Conservation (phyloP, 2,113 vertebrate species). For the Tor tambroides region DNA sequence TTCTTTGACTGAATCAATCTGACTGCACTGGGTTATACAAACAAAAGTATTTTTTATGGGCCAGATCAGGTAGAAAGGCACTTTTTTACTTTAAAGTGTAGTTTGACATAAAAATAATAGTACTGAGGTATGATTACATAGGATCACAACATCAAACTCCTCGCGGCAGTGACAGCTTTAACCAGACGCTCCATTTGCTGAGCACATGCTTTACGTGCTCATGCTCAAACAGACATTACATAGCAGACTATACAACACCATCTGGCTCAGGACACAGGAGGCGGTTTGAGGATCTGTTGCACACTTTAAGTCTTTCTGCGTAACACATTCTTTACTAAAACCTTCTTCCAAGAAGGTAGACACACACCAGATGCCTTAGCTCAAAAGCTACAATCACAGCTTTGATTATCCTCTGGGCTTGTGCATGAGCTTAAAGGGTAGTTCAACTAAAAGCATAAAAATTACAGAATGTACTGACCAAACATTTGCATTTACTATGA, state of each 20-base stretch:
- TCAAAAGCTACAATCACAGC: conserved; percentile 27
- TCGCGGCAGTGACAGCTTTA: conserved; percentile 53
- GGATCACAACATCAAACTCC: conserved; percentile 66
- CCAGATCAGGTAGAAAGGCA: conserved; percentile 5
- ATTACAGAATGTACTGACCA: neutral
- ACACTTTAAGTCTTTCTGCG: conserved; percentile 54
- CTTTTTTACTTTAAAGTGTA: conserved; percentile 22
- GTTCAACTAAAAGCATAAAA: neutral
- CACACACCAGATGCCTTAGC: conserved; percentile 24
- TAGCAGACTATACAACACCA: conserved; percentile 68
- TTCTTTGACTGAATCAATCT: neutral
- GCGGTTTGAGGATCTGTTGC: conserved; percentile 61
- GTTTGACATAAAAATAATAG: conserved; percentile 23
- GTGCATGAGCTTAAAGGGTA: conserved; percentile 7
- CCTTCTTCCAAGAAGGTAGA: conserved; percentile 3
- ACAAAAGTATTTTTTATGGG: neutral
- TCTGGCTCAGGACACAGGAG: conserved; percentile 69
- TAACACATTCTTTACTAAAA: conserved; percentile 46
- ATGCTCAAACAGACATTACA: conserved; percentile 67
- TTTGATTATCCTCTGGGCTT: conserved; percentile 20
- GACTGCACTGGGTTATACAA: neutral
- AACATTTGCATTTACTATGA: neutral
- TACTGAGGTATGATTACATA: conserved; percentile 43
- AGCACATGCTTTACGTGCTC: conserved; percentile 73
- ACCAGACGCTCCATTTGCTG: conserved; percentile 69